Percentiles rank a stretch among this genome's conserved stretches.
These are phyloP conservation scores for Dasyurus viverrinus DNA, from an alignment of 2,113 vertebrate genomes.

Conservation along the genomic window DNA sequence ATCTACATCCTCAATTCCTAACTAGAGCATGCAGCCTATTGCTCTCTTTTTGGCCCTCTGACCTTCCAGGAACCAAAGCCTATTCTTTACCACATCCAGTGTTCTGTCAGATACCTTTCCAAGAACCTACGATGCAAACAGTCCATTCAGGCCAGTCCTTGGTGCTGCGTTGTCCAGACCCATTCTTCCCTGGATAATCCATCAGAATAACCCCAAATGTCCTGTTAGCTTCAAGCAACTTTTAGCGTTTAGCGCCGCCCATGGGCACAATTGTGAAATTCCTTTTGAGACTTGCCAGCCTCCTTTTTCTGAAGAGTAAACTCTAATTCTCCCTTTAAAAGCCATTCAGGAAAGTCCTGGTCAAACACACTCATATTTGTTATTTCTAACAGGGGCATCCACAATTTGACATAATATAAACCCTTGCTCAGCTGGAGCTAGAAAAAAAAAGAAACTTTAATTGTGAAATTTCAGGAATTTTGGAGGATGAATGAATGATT, in stretches of 20 bases:
- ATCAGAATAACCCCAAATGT: neutral
- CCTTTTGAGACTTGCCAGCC: constrained; percentile 23
- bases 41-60: neutral
- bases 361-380: neutral
- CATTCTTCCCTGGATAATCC: neutral
- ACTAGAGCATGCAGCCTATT: neutral
- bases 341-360: constrained; percentile 1
- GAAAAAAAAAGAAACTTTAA: neutral
- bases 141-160: neutral
- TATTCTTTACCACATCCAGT: neutral
- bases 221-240: neutral
- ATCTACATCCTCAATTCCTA: neutral
- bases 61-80: constrained; percentile 5
- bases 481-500: neutral
- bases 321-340: constrained; percentile 34
- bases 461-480: neutral
- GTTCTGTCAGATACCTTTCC: neutral
- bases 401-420: neutral
- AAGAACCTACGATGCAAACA: neutral
- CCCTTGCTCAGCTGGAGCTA: neutral
- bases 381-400: neutral
- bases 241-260: neutral
- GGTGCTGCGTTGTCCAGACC: neutral
- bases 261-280: neutral
- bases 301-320: constrained; percentile 23